Percentiles rank a stretch among this genome's conserved stretches.
Conservation (phyloP, 2,113 vertebrate species). For the Zosterops borbonicus region DNA sequence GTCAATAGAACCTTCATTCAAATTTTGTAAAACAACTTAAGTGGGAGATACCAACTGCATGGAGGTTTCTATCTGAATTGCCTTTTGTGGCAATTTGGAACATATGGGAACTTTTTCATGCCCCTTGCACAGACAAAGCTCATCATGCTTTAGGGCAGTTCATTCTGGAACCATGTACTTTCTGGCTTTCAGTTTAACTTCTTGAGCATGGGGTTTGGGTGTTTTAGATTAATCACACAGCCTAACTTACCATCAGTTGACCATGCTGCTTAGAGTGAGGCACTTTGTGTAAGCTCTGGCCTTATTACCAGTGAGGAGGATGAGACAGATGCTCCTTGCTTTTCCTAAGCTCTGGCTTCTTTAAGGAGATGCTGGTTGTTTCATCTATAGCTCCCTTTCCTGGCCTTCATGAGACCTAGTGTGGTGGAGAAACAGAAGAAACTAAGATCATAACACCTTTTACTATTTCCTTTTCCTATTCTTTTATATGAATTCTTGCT, state of each 20-base stretch:
- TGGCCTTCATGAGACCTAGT: accelerated
- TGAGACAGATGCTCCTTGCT: not conserved
- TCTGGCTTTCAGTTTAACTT: not conserved
- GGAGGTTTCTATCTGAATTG: not conserved
- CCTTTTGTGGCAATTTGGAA: not conserved
- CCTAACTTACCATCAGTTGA: not conserved
- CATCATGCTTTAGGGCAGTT: not conserved
- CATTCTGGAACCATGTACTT: not conserved
- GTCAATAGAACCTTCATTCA: not conserved
- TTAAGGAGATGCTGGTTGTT: not conserved
- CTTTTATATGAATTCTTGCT: not conserved
- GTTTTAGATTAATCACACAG: not conserved
- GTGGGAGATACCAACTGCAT: not conserved
- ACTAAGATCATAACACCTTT: not conserved
- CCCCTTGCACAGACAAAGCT: not conserved
- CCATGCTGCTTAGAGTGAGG: accelerated
- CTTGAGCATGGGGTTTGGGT: not conserved
- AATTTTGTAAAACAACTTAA: not conserved
- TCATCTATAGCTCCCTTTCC: not conserved
- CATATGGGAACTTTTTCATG: not conserved
- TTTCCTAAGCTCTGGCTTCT: not conserved
- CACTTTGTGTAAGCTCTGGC: accelerated
- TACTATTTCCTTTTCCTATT: not conserved
- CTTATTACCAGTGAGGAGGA: accelerated
- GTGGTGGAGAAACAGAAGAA: not conserved